phyloP scores from a whole-genome alignment of 2,888 invertebrate species.

The Plemyria rubiginata region DNA sequence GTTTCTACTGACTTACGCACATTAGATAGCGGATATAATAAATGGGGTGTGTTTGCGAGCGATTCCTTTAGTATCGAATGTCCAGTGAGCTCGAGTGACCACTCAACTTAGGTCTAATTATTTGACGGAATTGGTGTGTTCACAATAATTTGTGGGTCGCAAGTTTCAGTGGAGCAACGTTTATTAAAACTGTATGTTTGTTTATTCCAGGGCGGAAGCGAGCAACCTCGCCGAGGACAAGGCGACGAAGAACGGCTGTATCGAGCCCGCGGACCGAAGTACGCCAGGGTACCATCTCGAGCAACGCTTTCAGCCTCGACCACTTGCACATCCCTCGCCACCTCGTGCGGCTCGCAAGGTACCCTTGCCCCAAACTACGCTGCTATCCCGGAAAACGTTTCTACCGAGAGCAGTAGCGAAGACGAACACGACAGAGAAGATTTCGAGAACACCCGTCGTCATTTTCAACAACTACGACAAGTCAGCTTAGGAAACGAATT shows the following conservation, averaged over 20 bases:
- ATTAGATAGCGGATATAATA: constrained; percentile 80
- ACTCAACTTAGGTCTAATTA: constrained; percentile 51
- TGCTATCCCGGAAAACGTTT: constrained; percentile 71
- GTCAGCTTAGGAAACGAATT: constrained; percentile 87
- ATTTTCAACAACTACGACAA: constrained; percentile 86
- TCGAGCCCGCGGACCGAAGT: constrained; percentile 72
- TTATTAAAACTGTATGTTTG: constrained; percentile 40
- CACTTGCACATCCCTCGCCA: constrained; percentile 86
- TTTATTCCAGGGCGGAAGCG: constrained; percentile 74
- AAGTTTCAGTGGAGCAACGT: constrained; percentile 17
- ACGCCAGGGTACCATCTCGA: constrained; percentile 78
- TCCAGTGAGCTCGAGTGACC: constrained; percentile 60
- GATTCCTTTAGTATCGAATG: constrained; percentile 67
- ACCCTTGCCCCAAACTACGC: constrained; percentile 76
- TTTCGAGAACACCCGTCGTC: constrained; percentile 84
- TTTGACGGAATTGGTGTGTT: constrained; percentile 23
- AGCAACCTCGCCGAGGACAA: constrained; percentile 72
- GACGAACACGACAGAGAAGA: constrained; percentile 70
- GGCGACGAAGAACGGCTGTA: constrained; percentile 78
- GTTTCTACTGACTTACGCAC: constrained; percentile 68
- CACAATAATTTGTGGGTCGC: neutral
- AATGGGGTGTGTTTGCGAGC: constrained; percentile 77
- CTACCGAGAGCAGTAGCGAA: constrained; percentile 79
- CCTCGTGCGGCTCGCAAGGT: constrained; percentile 79
- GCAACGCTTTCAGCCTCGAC: constrained; percentile 85